Conservation (phyloP, 2,113 vertebrate species). For the Brachyistius frenatus region DNA sequence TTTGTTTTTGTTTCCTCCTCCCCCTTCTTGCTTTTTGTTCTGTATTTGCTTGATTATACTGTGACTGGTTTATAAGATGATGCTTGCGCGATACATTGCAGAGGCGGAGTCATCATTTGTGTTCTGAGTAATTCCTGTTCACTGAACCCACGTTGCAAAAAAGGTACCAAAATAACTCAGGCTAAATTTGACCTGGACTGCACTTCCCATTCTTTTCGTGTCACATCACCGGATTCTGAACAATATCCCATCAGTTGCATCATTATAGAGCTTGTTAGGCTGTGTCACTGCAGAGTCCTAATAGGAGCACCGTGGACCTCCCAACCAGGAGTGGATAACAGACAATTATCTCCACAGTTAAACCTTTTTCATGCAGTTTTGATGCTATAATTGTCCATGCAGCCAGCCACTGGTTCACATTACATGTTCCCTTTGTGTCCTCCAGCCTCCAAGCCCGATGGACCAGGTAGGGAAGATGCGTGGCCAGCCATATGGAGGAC, state of each 20-base stretch:
- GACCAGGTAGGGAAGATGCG: constrained; percentile 99
- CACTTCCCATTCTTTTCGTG: constrained; percentile 9
- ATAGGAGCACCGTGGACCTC: not conserved
- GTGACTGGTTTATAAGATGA: constrained; percentile 47
- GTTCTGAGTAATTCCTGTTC: constrained; percentile 42
- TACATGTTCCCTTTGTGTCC: constrained; percentile 19
- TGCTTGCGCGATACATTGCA: constrained; percentile 27
- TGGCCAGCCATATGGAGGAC: constrained; percentile 91
- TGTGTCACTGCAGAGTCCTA: constrained; percentile 9
- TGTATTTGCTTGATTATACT: constrained; percentile 55
- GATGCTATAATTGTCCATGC: not conserved
- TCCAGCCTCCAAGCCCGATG: constrained; percentile 94
- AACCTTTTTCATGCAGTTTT: not conserved
- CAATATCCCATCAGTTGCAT: constrained; percentile 12
- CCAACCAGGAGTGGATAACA: not conserved
- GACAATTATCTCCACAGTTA: not conserved
- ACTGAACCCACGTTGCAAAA: constrained; percentile 28
- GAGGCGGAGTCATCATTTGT: constrained; percentile 25
- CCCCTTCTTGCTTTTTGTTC: constrained; percentile 58
- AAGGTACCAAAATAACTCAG: constrained; percentile 21
- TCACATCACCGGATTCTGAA: not conserved
- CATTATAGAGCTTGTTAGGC: constrained; percentile 17
- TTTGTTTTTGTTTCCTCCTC: not conserved
- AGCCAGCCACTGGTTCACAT: not conserved
- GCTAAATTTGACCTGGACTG: constrained; percentile 20